Percentiles rank a stretch among this genome's conserved stretches.
Conservation (phyloP, 2,797 vertebrate species). For the Lophotriccus pileatus region DNA sequence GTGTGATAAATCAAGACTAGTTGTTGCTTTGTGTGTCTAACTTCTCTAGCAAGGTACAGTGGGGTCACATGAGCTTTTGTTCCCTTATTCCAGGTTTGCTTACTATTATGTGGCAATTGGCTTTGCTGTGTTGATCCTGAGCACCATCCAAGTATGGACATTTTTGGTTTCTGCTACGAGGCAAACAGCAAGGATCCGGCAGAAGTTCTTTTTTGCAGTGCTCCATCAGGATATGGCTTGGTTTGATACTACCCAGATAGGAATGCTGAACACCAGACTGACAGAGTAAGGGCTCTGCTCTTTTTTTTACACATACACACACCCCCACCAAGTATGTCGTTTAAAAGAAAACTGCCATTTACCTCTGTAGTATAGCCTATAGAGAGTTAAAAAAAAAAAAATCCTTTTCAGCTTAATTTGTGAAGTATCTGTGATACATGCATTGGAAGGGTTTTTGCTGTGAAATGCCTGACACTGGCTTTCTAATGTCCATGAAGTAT, state of each 20-base stretch:
- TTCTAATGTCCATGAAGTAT: neutral
- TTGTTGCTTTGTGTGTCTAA: neutral
- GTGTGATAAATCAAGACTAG: neutral
- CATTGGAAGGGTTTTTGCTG: neutral
- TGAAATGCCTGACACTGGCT: neutral
- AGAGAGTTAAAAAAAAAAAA: neutral
- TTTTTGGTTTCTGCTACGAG: slow-evolving; percentile 71
- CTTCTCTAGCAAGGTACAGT: neutral
- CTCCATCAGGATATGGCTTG: slow-evolving; percentile 82
- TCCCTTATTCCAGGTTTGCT: slow-evolving; percentile 59
- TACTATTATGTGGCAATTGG: slow-evolving; percentile 76
- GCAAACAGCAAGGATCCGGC: slow-evolving; percentile 75
- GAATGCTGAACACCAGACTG: slow-evolving; percentile 75
- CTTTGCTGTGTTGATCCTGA: slow-evolving; percentile 65
- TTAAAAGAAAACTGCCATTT: neutral
- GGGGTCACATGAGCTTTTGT: neutral
- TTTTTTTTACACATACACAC: neutral
- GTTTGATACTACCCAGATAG: slow-evolving; percentile 78
- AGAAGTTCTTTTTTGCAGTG: slow-evolving; percentile 78
- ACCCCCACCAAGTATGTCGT: neutral
- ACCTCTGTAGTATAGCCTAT: neutral
- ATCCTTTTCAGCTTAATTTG: neutral
- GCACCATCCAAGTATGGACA: slow-evolving; percentile 69
- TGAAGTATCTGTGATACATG: neutral
- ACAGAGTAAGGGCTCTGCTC: slow-evolving; percentile 69